Conservation (phyloP, 2,888 invertebrate genomes). For the Aproaerema taeniolella region DNA sequence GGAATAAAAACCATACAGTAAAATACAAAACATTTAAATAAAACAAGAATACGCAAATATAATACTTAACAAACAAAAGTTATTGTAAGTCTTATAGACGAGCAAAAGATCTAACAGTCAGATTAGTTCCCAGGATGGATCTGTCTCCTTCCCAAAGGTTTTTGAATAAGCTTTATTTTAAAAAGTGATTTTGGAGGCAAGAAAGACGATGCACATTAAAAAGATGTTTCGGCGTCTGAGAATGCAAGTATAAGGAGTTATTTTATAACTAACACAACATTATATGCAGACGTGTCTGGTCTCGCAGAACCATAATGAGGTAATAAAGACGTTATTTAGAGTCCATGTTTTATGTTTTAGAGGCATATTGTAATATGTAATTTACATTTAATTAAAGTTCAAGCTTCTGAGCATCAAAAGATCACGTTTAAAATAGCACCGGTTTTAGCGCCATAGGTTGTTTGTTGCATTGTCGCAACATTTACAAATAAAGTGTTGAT, state of each 20-base stretch:
- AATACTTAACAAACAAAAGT: no score
- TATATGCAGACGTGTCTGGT: not conserved
- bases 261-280: not conserved
- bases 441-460: not conserved
- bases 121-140: no score
- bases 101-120: no score
- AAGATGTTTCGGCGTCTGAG: constrained; percentile 5
- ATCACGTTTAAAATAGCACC: not conserved
- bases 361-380: not conserved
- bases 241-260: not conserved
- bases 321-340: not conserved
- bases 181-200: constrained; percentile 32
- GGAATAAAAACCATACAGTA: no score
- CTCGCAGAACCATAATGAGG: not conserved
- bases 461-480: not conserved
- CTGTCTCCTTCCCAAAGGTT: no score
- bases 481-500: not conserved
- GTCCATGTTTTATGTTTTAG: not conserved
- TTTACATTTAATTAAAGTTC: not conserved
- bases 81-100: no score
- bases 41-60: no score
- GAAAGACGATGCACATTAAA: constrained; percentile 13
- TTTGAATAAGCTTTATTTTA: no score
- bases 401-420: not conserved
- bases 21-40: no score